Base-by-base conservation (phyloP, 2,113 vertebrate genomes). In the Myotis brandtii region DNA sequence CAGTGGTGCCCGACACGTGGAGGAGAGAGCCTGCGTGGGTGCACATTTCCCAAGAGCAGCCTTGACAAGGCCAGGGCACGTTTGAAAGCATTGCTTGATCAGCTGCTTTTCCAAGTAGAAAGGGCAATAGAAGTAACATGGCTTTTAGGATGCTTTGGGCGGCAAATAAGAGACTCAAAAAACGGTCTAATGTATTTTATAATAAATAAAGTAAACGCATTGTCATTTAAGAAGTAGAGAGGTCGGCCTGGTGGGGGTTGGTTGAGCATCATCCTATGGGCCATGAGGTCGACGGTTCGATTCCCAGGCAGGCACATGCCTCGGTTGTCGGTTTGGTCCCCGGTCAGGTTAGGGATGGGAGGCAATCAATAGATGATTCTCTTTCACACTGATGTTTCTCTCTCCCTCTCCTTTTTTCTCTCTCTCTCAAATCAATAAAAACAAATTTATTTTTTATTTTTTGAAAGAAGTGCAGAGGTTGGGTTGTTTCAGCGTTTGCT, bases 141-240 rank as follows among this genome's bases (percentile, higher is more conserved):
- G 91, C 64, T 18, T 91, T 88, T 81, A 91, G 76, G 27, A 37
- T 79, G 67, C 64, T 93, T 85, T 80, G 66, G 48, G 66, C 59
- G 79, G 25, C 82, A 84, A 43, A 76, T 87, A 27, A 83, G n/a
- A 81, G 50, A 50, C 23, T 85, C 69, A 85, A 90, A 90, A 94
- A 90, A 77, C 64, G 13, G 9, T 52, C 48, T 85, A 40, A 54
- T 59, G n/a, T 6, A 67, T 56, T 86, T 89, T 86, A 64, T 76
- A 75, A 82, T 34, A 75, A 83, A 50, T 62, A 80, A 86, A 32
- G 79, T 94, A 27, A 80, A 67, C 40, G 7, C 25, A 46, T 67
- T 48, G 32, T 48, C 50, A 40, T 21, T 30, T 72, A 73, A 21
- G 54, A 56, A 56, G 54, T 21, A 56, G 20, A 21, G 54, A 56